A percentile compares a stretch with the other conserved stretches of the same genome.
phyloP scores from a whole-genome alignment of 2,797 vertebrate genomes.

The Smutsia temminckii region DNA sequence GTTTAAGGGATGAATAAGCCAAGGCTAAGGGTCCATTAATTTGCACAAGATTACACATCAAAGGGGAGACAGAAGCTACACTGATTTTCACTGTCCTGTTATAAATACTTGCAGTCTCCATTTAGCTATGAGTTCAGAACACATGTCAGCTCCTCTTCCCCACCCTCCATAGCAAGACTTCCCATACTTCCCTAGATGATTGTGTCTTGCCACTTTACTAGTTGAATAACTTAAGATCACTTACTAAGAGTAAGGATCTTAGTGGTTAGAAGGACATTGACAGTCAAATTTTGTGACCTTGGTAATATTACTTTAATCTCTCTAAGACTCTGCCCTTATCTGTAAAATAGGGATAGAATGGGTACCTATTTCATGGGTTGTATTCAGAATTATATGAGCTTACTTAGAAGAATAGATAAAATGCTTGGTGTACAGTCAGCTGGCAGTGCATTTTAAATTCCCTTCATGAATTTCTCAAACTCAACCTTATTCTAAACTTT shows the following conservation, averaged over 20 bases:
- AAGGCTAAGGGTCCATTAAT: not conserved
- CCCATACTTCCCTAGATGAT: not conserved
- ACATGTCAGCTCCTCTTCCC: not conserved
- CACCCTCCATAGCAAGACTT: not conserved
- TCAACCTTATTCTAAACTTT: not conserved
- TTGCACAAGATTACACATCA: not conserved
- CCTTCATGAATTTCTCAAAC: not conserved
- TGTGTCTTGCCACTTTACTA: not conserved
- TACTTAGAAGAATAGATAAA: not conserved
- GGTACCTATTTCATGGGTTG: not conserved
- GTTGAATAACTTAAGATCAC: not conserved
- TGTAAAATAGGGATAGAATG: not conserved
- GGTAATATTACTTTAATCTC: conserved; percentile 30
- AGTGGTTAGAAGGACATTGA: not conserved
- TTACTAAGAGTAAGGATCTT: not conserved
- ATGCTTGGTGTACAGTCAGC: not conserved
- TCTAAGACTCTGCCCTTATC: not conserved
- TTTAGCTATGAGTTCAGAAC: not conserved
- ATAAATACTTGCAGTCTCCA: not conserved
- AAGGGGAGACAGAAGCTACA: not conserved
- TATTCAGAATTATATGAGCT: conserved; percentile 10
- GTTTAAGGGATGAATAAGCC: not conserved
- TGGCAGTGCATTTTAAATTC: not conserved
- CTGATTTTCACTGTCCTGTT: not conserved
- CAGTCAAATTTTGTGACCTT: not conserved